A percentile compares a stretch with the other conserved stretches of the same genome.
Conservation (phyloP, 2,113 vertebrate species). For the Ifrita kowaldi region DNA sequence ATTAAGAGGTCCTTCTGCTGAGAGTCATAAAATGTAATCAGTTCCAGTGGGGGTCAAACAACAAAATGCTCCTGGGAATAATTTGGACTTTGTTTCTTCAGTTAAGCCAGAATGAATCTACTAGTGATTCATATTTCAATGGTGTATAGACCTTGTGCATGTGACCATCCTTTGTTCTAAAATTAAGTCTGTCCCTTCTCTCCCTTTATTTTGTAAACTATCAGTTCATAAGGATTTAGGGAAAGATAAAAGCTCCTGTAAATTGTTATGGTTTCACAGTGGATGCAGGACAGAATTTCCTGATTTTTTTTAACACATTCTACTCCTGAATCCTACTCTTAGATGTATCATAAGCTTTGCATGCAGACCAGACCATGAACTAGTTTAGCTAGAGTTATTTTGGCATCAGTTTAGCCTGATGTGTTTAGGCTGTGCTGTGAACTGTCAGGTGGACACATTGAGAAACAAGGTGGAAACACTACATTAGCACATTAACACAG, state of each 20-base stretch:
- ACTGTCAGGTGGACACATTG: not conserved
- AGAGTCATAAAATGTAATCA: not conserved
- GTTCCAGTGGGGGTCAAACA: not conserved
- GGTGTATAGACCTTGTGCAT: not conserved
- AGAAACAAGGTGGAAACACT: not conserved
- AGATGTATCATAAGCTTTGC: not conserved
- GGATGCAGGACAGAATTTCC: not conserved
- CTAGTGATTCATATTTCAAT: not conserved
- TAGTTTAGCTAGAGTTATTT: constrained; percentile 7
- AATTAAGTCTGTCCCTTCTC: not conserved
- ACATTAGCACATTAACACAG: not conserved
- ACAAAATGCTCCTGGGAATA: constrained; percentile 10
- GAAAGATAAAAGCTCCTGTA: not conserved
- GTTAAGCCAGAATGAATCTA: not conserved
- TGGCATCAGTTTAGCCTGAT: not conserved
- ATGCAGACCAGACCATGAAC: constrained; percentile 11
- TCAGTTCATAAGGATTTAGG: not conserved
- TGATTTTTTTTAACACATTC: not conserved
- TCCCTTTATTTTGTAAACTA: not conserved
- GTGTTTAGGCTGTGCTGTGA: not conserved
- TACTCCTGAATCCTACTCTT: not conserved
- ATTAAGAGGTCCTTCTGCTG: not conserved
- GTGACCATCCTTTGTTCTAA: not conserved
- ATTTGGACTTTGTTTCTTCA: constrained; percentile 28
- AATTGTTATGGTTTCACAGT: not conserved